These are phyloP conservation scores for Leucozona laternaria DNA, from an alignment of 2,888 invertebrate species.

Conservation along the genomic window DNA sequence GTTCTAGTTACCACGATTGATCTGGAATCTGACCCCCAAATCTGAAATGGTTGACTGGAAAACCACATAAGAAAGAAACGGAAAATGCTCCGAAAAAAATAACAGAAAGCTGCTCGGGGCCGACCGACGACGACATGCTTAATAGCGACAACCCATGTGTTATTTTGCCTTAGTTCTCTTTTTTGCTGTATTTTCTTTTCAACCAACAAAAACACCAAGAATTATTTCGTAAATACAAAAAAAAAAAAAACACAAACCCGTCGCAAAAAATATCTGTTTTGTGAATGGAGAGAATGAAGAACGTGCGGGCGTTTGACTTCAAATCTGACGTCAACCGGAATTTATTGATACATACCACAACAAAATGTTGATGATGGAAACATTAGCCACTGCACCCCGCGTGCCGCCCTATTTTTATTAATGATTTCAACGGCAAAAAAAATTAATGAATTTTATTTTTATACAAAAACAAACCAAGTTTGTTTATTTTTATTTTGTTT, in stretches of 20 bases:
- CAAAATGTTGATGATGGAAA: conserved; percentile 23
- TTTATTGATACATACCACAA: conserved; percentile 51
- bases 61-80: too few relatives aligned
- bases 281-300: conserved; percentile 59
- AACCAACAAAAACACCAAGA: conserved; percentile 35
- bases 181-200: conserved; percentile 2
- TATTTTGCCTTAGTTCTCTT: conserved; percentile 34
- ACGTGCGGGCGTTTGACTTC: conserved; percentile 49
- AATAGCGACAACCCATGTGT: conserved; percentile 15
- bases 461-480: background rate
- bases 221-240: background rate
- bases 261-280: conserved; percentile 45
- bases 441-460: conserved; percentile 10
- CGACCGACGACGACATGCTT: conserved; percentile 2
- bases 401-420: background rate
- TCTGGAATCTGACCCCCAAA: too few relatives aligned
- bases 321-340: conserved; percentile 64
- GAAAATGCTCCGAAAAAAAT: too few relatives aligned
- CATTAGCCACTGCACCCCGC: background rate
- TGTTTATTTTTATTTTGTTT: background rate
- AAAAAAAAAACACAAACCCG: conserved; percentile 18
- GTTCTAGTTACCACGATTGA: too few relatives aligned
- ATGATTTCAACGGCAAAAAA: conserved; percentile 2
- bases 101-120: too few relatives aligned
- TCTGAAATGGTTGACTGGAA: too few relatives aligned